A percentile compares a stretch with the other conserved stretches of the same genome.
These are phyloP conservation scores for Mandrillus leucophaeus DNA, from an alignment of 2,113 vertebrate species.

Conservation along the genomic window DNA sequence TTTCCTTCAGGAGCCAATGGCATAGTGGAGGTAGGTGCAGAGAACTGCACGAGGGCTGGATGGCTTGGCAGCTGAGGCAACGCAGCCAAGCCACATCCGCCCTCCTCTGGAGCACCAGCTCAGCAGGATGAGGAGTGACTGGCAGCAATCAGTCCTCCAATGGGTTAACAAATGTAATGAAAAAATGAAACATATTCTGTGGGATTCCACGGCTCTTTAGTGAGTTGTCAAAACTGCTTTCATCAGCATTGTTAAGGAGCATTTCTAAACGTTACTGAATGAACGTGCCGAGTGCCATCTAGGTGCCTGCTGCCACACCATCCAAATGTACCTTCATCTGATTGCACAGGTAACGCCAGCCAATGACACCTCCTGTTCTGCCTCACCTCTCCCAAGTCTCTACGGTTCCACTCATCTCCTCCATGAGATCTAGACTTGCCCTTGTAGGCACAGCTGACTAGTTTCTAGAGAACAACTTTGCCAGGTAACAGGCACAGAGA, in stretches of 20 bases:
- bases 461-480: neutral
- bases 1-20: conserved; percentile 28
- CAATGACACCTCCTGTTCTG: neutral
- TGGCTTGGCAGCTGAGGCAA: neutral
- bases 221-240: conserved; percentile 5
- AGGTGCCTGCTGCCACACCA: neutral
- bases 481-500: neutral
- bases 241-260: neutral
- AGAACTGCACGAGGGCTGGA: neutral
- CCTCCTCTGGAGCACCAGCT: neutral
- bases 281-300: neutral
- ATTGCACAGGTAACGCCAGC: neutral
- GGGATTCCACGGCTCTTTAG: neutral
- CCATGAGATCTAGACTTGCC: neutral
- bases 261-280: neutral
- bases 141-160: neutral
- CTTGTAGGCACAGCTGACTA: neutral
- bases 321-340: neutral
- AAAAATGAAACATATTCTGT: neutral
- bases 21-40: neutral
- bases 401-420: neutral
- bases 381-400: neutral
- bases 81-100: neutral
- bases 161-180: neutral
- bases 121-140: neutral